Percentiles rank a stretch among this genome's conserved stretches.
Conservation (phyloP, 2,113 vertebrate genomes). For the Hyperoodon ampullatus region DNA sequence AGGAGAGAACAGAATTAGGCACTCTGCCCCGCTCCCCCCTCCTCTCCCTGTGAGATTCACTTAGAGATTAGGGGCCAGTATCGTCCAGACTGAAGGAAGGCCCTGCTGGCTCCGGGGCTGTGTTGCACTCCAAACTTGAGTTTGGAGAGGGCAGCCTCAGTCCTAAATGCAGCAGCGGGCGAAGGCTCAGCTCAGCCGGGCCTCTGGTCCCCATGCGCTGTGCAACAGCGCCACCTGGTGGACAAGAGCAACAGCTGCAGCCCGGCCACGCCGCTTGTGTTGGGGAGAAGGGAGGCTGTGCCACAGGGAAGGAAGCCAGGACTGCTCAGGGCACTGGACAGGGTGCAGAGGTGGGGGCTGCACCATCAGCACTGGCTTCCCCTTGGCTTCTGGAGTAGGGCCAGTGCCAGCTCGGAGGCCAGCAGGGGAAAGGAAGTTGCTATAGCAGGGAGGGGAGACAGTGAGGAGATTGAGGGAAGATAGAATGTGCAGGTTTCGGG, state of each 20-base stretch:
- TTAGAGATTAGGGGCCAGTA: not conserved
- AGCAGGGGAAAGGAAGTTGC: too few relatives aligned
- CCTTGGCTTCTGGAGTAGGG: not conserved
- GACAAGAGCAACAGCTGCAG: conserved; percentile 5
- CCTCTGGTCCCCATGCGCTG: not conserved
- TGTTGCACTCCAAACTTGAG: fast-evolving
- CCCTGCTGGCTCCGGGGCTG: not conserved
- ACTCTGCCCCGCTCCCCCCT: too few relatives aligned
- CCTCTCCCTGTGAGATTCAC: not conserved
- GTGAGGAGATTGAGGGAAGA: not conserved
- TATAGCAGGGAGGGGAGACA: not conserved
- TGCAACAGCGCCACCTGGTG: conserved; percentile 84
- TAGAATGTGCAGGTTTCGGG: not conserved
- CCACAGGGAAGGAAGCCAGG: not conserved
- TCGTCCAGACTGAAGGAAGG: not conserved
- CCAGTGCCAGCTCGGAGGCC: not conserved
- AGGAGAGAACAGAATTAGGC: not conserved
- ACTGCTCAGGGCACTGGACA: fast-evolving
- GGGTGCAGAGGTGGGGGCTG: not conserved
- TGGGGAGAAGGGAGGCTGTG: not conserved
- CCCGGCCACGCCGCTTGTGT: fast-evolving
- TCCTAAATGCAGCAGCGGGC: fast-evolving
- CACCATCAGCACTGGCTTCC: fast-evolving
- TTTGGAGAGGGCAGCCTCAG: not conserved
- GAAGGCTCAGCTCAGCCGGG: fast-evolving